A percentile compares a stretch with the other conserved stretches of the same genome.
phyloP scores from a whole-genome alignment of 2,113 vertebrate species.

The Neotoma lepida region DNA sequence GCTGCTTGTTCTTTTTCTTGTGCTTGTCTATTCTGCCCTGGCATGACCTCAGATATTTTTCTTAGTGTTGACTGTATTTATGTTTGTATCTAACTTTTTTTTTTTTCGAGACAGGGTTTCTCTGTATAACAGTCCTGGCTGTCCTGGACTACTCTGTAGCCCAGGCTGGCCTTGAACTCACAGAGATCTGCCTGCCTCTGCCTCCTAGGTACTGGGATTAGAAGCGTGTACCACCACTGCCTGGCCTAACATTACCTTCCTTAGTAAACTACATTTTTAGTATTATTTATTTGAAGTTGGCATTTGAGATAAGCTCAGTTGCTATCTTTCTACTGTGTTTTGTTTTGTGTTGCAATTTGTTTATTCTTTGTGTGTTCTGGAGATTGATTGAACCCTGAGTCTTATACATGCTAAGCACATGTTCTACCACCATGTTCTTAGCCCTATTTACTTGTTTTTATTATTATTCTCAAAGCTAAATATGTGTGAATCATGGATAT shows the following conservation, averaged over 20 bases:
- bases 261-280: background rate
- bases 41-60: background rate
- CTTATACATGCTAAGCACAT: background rate
- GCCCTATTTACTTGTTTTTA: background rate
- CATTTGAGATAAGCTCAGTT: slow-evolving; percentile 27
- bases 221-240: no score
- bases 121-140: no score
- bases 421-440: background rate
- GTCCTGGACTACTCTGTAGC: no score
- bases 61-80: background rate
- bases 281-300: slow-evolving; percentile 28
- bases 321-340: background rate
- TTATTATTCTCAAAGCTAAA: slow-evolving; percentile 37
- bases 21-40: background rate
- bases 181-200: no score
- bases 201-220: no score
- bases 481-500: slow-evolving; percentile 11
- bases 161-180: no score
- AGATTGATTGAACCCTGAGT: background rate
- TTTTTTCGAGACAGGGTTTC: no score
- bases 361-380: background rate
- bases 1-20: background rate
- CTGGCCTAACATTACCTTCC: no score
- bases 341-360: slow-evolving; percentile 16
- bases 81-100: background rate